Base-by-base conservation (phyloP, 2,888 invertebrate genomes). In the Elegia similella region DNA sequence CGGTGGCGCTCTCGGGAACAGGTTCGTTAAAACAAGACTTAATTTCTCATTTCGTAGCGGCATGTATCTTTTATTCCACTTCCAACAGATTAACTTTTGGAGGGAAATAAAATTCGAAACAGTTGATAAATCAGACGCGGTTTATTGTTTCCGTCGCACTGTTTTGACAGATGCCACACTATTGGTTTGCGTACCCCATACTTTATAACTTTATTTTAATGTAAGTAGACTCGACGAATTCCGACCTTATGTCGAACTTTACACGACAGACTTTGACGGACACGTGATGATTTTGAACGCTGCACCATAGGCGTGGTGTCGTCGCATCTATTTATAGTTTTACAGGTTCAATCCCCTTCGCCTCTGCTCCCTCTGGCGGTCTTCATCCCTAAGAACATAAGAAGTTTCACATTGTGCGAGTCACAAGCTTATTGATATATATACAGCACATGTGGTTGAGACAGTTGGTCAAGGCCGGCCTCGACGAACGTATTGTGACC, bases 271-370 rank as follows among this genome's bases (percentile, higher is more conserved):
- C 16, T 43, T 43, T 54, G 43, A 53, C 34, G 23, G 42, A 23
- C 30, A 16, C 13, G 29, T 29, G 7, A 43, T 54, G 57, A 48
- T 57, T 54, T 60, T 50, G 42, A 50, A n/a, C n/a, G 61, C 69
- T 71, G 66, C 70, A 66, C 67, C 59, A 69, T 70, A 72, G 72
- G 74, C 80, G 78, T 74, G 73, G 76, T 82, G 81, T 82, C 74
- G 78, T 73, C 74, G 75, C 70, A 70, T 82, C 82, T 89, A 89
- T 88, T 88, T 89, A 84, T 86, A 86, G 82, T 80, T 89, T 88
- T 87, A 89, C 83, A 85, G 76, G 87, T 83, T 86, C 83, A 82
- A 76, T 85, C 79, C 84, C 83, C 84, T 76, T 68, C 63, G 67
- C 73, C 75, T 71, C 72, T 59, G 61, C 66, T 64, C 72, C 75